Conservation (phyloP, 2,888 invertebrate species). For the Meliscaeva auricollis region DNA sequence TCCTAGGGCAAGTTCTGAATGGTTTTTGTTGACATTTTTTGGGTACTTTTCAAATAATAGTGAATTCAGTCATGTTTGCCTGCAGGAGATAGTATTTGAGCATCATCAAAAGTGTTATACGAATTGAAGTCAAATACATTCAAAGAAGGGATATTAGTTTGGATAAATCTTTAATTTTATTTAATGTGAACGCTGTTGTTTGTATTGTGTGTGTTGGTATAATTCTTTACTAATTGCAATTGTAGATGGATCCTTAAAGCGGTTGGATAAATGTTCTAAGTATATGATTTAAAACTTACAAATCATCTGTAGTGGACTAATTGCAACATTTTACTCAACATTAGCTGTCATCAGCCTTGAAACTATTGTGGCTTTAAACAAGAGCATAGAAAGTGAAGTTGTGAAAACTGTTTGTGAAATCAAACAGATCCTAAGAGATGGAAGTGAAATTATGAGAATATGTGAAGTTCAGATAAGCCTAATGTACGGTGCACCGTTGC, state of each 20-base stretch:
- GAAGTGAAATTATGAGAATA: neutral
- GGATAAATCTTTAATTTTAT: neutral
- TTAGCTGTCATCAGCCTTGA: neutral
- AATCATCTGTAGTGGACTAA: neutral
- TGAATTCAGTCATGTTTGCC: neutral
- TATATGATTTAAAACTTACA: neutral
- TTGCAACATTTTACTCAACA: slow-evolving; percentile 4
- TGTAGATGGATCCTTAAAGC: neutral
- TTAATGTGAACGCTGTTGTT: neutral
- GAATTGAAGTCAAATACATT: neutral
- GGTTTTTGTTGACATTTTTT: neutral
- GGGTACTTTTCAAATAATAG: neutral
- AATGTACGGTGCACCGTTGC: neutral
- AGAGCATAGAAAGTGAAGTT: neutral
- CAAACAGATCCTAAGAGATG: neutral
- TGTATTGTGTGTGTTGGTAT: neutral
- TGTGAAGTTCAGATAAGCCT: neutral
- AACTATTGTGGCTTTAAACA: neutral
- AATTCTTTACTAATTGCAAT: neutral
- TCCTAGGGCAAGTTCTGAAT: neutral
- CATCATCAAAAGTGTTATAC: neutral
- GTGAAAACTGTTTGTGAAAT: neutral
- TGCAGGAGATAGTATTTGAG: neutral
- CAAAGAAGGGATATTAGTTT: neutral
- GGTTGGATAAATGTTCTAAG: neutral